phyloP scores from a whole-genome alignment of 2,797 vertebrate species.

The Pseudotriccus pelzelni region DNA sequence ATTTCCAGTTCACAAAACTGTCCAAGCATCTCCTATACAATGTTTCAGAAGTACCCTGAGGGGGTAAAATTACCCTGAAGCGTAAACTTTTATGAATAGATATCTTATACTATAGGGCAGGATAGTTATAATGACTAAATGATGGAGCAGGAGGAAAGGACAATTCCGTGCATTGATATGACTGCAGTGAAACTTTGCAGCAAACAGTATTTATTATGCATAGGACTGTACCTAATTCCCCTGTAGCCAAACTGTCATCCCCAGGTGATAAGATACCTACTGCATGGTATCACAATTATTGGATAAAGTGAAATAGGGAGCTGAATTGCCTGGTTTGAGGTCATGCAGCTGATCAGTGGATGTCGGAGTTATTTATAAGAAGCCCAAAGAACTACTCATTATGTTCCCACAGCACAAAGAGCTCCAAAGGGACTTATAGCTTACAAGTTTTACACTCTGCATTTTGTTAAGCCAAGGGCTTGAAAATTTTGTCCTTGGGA shows the following conservation, averaged over 20 bases:
- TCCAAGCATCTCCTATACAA: background rate
- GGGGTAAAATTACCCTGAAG: background rate
- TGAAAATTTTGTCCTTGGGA: constrained; percentile 40
- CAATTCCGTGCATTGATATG: background rate
- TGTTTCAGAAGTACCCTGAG: background rate
- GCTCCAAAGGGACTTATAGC: background rate
- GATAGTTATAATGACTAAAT: background rate
- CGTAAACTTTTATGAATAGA: background rate
- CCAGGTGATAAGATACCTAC: background rate
- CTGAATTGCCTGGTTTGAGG: constrained; percentile 16
- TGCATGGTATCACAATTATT: background rate
- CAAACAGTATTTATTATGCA: background rate
- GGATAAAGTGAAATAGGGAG: background rate
- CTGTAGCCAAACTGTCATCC: background rate
- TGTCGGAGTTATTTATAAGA: constrained; percentile 13
- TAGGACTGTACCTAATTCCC: background rate
- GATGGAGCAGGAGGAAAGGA: background rate
- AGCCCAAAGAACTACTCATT: constrained; percentile 16
- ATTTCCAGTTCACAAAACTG: background rate
- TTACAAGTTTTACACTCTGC: background rate
- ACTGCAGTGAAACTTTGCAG: background rate
- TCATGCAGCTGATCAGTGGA: background rate
- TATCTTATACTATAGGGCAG: background rate
- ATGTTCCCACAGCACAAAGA: background rate
- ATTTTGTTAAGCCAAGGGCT: background rate